phyloP scores from a whole-genome alignment of 2,797 vertebrate species.

The Chromis chromis region DNA sequence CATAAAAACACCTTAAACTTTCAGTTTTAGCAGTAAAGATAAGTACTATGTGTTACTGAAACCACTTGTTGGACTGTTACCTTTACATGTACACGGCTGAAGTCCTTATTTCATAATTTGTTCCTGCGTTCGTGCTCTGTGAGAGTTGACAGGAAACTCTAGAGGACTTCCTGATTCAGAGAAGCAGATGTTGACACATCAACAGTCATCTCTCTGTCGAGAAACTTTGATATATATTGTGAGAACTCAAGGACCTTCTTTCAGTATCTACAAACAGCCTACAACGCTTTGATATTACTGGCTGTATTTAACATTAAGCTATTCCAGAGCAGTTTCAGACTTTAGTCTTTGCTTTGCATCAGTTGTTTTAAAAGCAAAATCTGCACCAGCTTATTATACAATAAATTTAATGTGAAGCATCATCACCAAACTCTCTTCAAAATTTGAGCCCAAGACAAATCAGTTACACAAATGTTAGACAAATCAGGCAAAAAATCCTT shows the following conservation, averaged over 20 bases:
- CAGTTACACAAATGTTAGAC: no score
- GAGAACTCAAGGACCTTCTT: not conserved
- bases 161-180: constrained; percentile 77
- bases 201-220: not conserved
- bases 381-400: no score
- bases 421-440: no score
- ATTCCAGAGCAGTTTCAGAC: not conserved
- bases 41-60: not conserved
- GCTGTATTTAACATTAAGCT: not conserved
- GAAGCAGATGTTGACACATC: constrained; percentile 10
- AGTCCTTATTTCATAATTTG: constrained; percentile 28
- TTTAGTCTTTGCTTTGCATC: not conserved
- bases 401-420: no score
- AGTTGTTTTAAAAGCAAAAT: no score
- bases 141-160: constrained; percentile 69
- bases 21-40: constrained; percentile 7
- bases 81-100: constrained; percentile 31
- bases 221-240: not conserved
- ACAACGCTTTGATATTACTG: not conserved
- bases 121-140: constrained; percentile 8
- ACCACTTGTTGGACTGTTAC: constrained; percentile 38
- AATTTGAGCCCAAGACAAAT: no score
- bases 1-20: not conserved
- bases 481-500: no score
- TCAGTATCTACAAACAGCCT: not conserved